Evolutionary conservation across 2,797 vertebrate genomes (phyloP).

Genomic region (Oreonectes daqikongensis): DNA sequence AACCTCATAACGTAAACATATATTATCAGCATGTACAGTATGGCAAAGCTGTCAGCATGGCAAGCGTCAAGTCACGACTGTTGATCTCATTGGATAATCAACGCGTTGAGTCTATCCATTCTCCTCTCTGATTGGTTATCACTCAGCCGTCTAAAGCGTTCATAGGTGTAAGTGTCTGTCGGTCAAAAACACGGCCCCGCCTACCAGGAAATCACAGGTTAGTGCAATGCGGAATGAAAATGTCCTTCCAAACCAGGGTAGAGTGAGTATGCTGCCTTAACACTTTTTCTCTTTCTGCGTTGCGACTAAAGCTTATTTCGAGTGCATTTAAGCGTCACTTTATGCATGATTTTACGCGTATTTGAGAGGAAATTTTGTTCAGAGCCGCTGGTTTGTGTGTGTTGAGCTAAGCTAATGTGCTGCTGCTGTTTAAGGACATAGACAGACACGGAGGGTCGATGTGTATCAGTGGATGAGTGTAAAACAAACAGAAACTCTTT

Average conservation of each 20-base stretch:
- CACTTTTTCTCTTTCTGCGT: neutral
- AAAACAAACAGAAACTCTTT: neutral
- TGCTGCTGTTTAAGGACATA: conserved; percentile 11
- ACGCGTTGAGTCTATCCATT: neutral
- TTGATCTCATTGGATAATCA: conserved; percentile 55
- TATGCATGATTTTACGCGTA: neutral
- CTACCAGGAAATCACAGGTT: conserved; percentile 49
- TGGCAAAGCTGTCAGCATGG: neutral
- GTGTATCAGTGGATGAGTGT: neutral
- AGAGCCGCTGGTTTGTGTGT: neutral
- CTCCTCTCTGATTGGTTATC: conserved; percentile 57
- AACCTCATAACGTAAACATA: too few species aligned
- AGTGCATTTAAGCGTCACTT: neutral
- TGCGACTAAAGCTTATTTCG: neutral
- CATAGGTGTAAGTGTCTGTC: conserved; percentile 39
- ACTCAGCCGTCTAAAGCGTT: neutral
- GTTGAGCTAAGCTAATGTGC: conserved; percentile 15
- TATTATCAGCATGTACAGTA: too few species aligned
- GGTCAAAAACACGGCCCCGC: conserved; percentile 31
- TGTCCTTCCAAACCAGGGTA: conserved; percentile 68
- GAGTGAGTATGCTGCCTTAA: conserved; percentile 22
- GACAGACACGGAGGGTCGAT: neutral
- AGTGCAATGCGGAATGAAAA: conserved; percentile 65
- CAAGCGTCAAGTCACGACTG: conserved; percentile 7
- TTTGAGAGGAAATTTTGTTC: neutral